Evolutionary conservation across 1,140 invertebrate genomes (phyloP), one percentile per base, ranked within the genome.

Genomic region (Papilio helenus): DNA sequence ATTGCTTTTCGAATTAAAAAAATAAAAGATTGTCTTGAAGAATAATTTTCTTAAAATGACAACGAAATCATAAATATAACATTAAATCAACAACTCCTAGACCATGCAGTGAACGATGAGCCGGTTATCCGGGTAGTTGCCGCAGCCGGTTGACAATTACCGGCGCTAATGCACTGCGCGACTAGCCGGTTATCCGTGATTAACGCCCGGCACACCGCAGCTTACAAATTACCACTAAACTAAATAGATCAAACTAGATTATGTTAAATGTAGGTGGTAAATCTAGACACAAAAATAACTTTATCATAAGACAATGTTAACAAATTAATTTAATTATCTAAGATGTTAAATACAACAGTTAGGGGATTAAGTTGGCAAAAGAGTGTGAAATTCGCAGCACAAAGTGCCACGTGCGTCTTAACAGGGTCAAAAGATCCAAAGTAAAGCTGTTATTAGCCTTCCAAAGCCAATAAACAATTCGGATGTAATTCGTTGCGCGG

Each of bases 131-230:
- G 58, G 34, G 29, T 18, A 42, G 71, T 44, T 44, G 71, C 34
- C 39, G 12, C 71, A 44, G 18, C 71, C 39, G 39, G 71, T 16
- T 20, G 18, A 72, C 71, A 42, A 72, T 42, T 72, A 72, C 71
- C 71, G 71, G 29, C 18, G 71, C 71, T 72, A 72, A 72, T 72
- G 71, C 71, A 72, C 34, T 72, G 16, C 34, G n/a, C 39, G 71
- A 44, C 18, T 44, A 16, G 18, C 39, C 71, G 71, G 71, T 72
- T 72, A 72, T 42, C 71, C 39, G 71, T 44, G 71, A 72, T 72
- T 72, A 72, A 44, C 71, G 71, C 71, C 71, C 39, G 39, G 34
- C 29, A 14, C 10, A 29, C 23, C 61, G 61, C 71, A 9, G 29
- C 39, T 44, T 18, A 72, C 16, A 20, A 9, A 72, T n/a, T 72